phyloP scores from a whole-genome alignment of 2,888 invertebrate genomes.

The Mesorhabditis belari region DNA sequence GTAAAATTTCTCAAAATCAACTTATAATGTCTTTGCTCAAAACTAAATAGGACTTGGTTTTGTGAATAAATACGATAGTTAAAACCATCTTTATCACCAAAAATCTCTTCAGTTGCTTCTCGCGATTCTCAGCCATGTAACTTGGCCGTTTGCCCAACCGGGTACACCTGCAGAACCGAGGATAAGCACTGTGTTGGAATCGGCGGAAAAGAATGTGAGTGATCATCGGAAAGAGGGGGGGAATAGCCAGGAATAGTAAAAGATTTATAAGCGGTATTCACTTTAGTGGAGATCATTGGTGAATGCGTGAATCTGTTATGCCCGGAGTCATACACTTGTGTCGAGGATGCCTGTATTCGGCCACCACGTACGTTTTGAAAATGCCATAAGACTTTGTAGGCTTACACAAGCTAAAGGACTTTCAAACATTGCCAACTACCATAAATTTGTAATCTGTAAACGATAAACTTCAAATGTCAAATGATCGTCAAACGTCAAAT shows the following conservation, averaged over 20 bases:
- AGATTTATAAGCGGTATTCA: too few species aligned
- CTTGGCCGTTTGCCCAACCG: background rate
- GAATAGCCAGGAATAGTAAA: too few species aligned
- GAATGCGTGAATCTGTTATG: slow-evolving; percentile 43
- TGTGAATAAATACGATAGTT: background rate
- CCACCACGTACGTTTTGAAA: slow-evolving; percentile 16
- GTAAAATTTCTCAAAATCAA: too few species aligned
- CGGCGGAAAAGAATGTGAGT: background rate
- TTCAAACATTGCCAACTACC: too few species aligned
- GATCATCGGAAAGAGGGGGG: too few species aligned
- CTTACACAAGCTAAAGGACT: too few species aligned
- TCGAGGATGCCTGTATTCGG: slow-evolving; percentile 27
- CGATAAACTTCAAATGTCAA: background rate
- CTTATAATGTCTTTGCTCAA: too few species aligned
- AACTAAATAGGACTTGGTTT: too few species aligned
- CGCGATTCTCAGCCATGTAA: background rate
- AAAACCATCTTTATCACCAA: too few species aligned
- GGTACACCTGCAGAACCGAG: background rate
- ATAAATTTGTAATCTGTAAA: too few species aligned
- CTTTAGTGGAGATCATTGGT: slow-evolving; percentile 36
- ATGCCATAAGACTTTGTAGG: too few species aligned
- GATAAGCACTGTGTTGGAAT: background rate
- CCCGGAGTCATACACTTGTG: slow-evolving; percentile 38
- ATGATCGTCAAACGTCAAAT: too few species aligned
- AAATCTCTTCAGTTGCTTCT: background rate